Evolutionary conservation across 2,797 vertebrate species (phyloP).

Genomic region (Cryptoblepharus egeriae): DNA sequence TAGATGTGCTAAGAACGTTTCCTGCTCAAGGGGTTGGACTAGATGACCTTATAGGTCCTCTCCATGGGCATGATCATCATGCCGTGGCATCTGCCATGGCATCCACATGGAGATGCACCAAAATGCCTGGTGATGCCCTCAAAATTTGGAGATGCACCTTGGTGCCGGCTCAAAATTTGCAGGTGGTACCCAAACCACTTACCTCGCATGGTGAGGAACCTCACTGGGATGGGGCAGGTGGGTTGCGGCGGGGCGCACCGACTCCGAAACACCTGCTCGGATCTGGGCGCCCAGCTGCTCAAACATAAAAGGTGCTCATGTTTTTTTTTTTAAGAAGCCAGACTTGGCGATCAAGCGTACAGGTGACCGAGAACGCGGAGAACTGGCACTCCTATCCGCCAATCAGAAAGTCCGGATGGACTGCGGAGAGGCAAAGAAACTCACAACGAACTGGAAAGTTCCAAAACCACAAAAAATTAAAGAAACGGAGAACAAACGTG

Average conservation of each 20-base stretch:
- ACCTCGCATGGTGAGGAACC: conserved; percentile 32
- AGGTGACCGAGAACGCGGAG: conserved; percentile 25
- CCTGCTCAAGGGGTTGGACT: too few relatives aligned
- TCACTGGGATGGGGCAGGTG: neutral
- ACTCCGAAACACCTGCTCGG: neutral
- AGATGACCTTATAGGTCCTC: too few relatives aligned
- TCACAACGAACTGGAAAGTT: conserved; percentile 71
- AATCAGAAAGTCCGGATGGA: conserved; percentile 53
- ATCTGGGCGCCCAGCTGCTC: neutral
- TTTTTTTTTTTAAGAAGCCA: neutral
- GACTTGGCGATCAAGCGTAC: neutral
- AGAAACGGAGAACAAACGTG: conserved; percentile 47
- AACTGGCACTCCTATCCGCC: conserved; percentile 52
- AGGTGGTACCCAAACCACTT: neutral
- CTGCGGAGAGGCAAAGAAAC: conserved; percentile 13
- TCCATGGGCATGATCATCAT: too few relatives aligned
- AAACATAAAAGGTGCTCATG: neutral
- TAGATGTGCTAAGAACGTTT: too few relatives aligned
- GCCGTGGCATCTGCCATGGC: too few relatives aligned
- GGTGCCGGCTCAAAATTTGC: neutral
- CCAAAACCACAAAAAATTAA: conserved; percentile 71
- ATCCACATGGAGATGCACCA: neutral
- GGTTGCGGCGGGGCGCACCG: neutral
- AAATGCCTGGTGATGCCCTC: too few relatives aligned
- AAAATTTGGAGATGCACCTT: too few relatives aligned